These are phyloP conservation scores for Malacosoma neustria DNA, from an alignment of 2,888 invertebrate species.

Conservation along the genomic window DNA sequence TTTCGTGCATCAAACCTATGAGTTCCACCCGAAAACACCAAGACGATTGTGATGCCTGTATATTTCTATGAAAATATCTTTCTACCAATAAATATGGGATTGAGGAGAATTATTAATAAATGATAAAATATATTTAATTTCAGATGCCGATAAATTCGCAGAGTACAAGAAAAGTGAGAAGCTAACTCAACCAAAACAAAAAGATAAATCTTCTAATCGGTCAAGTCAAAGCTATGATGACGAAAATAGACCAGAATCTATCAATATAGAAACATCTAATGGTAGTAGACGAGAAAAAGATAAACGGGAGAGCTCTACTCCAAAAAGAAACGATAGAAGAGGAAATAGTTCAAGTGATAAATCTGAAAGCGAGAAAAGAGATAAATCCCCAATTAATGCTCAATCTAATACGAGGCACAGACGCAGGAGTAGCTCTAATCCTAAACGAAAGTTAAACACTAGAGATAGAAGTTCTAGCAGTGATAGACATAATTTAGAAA, in stretches of 20 bases:
- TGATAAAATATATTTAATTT: slow-evolving; percentile 13
- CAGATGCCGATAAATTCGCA: slow-evolving; percentile 79
- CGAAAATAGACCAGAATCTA: slow-evolving; percentile 12
- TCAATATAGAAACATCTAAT: slow-evolving; percentile 9
- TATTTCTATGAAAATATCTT: too few species aligned
- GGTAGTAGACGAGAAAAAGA: slow-evolving; percentile 1
- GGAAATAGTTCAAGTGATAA: slow-evolving; percentile 10
- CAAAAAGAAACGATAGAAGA: slow-evolving; percentile 15
- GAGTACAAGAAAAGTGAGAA: slow-evolving; percentile 76
- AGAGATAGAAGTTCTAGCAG: too few species aligned
- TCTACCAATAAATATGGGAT: too few species aligned
- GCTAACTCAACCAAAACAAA: slow-evolving; percentile 29
- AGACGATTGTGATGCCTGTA: too few species aligned
- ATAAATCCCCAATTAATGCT: too few species aligned
- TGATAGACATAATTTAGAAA: background rate
- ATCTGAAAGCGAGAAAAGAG: too few species aligned
- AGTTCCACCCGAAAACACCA: too few species aligned
- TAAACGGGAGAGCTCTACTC: background rate
- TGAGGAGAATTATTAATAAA: too few species aligned
- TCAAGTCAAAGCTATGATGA: slow-evolving; percentile 23
- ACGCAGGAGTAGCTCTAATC: too few species aligned
- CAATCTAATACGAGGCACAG: too few species aligned
- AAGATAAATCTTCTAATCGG: slow-evolving; percentile 26
- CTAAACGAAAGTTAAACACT: too few species aligned
- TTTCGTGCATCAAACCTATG: too few species aligned